phyloP scores from a whole-genome alignment of 2,113 vertebrate genomes.

The Gnathonemus longibarbis region DNA sequence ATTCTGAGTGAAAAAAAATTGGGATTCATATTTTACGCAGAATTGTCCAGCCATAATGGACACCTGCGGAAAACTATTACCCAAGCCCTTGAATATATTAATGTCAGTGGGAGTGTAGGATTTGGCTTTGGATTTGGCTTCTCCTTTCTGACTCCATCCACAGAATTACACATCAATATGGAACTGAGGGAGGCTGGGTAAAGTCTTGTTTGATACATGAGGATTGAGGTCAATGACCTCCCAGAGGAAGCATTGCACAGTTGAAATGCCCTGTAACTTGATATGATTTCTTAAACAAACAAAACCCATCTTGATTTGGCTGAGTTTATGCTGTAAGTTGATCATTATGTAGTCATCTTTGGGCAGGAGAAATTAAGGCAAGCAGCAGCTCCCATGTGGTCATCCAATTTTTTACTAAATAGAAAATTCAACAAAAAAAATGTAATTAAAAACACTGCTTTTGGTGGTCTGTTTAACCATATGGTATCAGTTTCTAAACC shows the following conservation, averaged over 20 bases:
- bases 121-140: neutral
- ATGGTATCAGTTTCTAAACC: neutral
- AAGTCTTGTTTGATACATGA: neutral
- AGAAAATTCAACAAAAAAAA: neutral
- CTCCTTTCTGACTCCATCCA: neutral
- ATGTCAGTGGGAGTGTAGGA: neutral
- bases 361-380: neutral
- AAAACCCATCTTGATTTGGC: neutral
- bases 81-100: neutral
- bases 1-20: neutral
- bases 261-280: neutral
- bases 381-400: neutral
- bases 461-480: neutral
- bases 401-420: neutral
- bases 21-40: neutral
- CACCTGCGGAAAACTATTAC: neutral
- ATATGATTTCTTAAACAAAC: neutral
- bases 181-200: neutral
- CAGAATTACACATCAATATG: neutral
- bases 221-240: neutral
- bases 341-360: neutral
- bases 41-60: neutral
- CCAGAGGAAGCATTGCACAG: neutral
- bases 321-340: neutral
- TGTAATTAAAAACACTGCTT: neutral